phyloP scores from a whole-genome alignment of 2,888 invertebrate genomes.

The Hypomecis atomaria region DNA sequence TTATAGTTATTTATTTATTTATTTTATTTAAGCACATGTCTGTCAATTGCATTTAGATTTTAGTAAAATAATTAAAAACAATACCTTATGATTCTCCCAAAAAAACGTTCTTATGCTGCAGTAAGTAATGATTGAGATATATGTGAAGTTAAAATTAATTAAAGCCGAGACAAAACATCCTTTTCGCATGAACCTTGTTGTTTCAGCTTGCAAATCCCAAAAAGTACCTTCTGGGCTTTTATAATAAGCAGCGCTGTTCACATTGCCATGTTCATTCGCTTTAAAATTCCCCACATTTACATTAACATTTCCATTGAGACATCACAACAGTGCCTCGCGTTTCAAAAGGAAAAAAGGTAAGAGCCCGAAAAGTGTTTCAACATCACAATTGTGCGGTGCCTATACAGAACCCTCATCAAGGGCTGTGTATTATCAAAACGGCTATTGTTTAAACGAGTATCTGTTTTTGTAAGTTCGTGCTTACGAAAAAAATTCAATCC shows the following conservation, averaged over 20 bases:
- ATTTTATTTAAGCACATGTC: no score
- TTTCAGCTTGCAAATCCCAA: conserved; percentile 15
- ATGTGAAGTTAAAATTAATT: neutral
- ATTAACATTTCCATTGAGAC: conserved; percentile 35
- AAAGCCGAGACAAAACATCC: neutral
- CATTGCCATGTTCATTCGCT: conserved; percentile 26
- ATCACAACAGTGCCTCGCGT: conserved; percentile 33
- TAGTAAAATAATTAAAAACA: no score
- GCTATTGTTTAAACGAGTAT: conserved; percentile 71
- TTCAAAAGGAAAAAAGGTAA: conserved; percentile 40
- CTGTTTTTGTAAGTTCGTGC: conserved; percentile 71
- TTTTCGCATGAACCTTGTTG: conserved; percentile 9
- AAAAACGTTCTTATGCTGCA: no score
- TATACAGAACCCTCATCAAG: conserved; percentile 57
- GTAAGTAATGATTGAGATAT: neutral
- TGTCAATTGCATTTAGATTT: no score
- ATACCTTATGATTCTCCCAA: no score
- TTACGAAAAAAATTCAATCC: conserved; percentile 48
- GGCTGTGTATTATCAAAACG: conserved; percentile 75
- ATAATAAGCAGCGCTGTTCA: conserved; percentile 19
- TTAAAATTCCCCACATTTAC: conserved; percentile 27
- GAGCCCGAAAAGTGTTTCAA: conserved; percentile 34
- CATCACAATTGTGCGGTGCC: conserved; percentile 46
- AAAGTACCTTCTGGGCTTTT: conserved; percentile 13
- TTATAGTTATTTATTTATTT: no score